These are phyloP conservation scores for Harpagoxenus sublaevis DNA, from an alignment of 2,888 invertebrate genomes.

Conservation along the genomic window DNA sequence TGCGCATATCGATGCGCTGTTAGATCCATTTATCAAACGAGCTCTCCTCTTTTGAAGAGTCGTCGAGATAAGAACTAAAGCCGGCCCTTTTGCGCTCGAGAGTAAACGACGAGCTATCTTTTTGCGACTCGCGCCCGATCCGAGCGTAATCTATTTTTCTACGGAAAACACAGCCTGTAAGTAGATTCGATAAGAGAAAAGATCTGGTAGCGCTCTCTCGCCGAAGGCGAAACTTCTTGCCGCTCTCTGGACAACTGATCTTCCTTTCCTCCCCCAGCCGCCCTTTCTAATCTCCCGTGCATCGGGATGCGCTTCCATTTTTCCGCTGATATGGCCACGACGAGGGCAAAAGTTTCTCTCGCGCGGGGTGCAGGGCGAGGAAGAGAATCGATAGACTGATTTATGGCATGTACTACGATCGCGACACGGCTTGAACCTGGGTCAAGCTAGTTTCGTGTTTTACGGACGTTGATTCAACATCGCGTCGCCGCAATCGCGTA, in stretches of 20 bases:
- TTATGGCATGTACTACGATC: no score
- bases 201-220: constrained; percentile 10
- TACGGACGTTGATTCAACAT: constrained; percentile 65
- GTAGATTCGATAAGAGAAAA: constrained; percentile 58
- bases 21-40: constrained; percentile 70
- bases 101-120: constrained; percentile 52
- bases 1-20: constrained; percentile 55
- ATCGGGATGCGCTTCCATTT: constrained; percentile 40
- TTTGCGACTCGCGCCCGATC: constrained; percentile 43
- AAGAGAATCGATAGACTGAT: no score
- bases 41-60: constrained; percentile 61
- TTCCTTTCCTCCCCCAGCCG: constrained; percentile 41
- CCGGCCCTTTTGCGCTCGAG: constrained; percentile 56
- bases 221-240: constrained; percentile 42
- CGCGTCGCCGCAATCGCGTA: no score
- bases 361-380: no score
- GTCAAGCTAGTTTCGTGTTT: constrained; percentile 73
- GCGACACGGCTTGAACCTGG: no score
- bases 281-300: constrained; percentile 55
- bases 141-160: constrained; percentile 58
- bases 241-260: constrained; percentile 21
- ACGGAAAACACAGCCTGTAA: constrained; percentile 27
- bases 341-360: no score
- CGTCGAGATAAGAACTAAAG: constrained; percentile 65
- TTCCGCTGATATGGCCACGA: constrained; percentile 54